Conservation (phyloP, 2,797 vertebrate genomes). For the Spea hammondii region DNA sequence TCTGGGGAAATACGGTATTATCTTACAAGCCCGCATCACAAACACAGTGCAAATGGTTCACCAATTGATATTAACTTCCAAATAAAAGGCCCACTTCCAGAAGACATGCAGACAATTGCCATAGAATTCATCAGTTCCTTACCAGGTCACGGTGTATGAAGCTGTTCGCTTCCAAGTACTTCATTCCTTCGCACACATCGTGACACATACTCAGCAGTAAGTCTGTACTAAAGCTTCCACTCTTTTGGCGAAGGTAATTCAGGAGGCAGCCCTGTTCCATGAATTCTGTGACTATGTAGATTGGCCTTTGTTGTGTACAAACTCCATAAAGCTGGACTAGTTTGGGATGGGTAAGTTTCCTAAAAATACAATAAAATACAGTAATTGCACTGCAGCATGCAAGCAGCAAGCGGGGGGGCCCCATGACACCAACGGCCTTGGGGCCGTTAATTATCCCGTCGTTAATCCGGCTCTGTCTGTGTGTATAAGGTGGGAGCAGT, state of each 20-base stretch:
- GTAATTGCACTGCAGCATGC: no score
- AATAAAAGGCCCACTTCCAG: no score
- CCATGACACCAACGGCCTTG: no score
- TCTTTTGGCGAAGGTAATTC: slow-evolving; percentile 80
- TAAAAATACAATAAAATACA: slow-evolving; percentile 49
- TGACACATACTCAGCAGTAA: slow-evolving; percentile 82
- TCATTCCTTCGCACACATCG: slow-evolving; percentile 88
- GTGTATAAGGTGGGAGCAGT: no score
- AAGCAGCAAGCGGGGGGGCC: no score
- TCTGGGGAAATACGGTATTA: no score
- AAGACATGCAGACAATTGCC: no score
- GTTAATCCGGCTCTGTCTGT: no score
- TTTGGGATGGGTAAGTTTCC: slow-evolving; percentile 88
- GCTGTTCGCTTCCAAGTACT: slow-evolving; percentile 81
- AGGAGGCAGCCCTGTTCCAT: slow-evolving; percentile 90
- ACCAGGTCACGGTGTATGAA: slow-evolving; percentile 96
- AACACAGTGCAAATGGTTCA: no score
- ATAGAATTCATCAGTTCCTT: neutral
- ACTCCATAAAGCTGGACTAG: slow-evolving; percentile 92
- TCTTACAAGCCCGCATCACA: no score
- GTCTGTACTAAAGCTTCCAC: slow-evolving; percentile 72
- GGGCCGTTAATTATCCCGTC: no score
- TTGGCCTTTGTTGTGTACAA: slow-evolving; percentile 85
- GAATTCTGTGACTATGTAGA: slow-evolving; percentile 92
- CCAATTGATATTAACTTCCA: no score